Base-by-base conservation (phyloP, 2,797 vertebrate species). In the Syngnathus rostellatus region DNA sequence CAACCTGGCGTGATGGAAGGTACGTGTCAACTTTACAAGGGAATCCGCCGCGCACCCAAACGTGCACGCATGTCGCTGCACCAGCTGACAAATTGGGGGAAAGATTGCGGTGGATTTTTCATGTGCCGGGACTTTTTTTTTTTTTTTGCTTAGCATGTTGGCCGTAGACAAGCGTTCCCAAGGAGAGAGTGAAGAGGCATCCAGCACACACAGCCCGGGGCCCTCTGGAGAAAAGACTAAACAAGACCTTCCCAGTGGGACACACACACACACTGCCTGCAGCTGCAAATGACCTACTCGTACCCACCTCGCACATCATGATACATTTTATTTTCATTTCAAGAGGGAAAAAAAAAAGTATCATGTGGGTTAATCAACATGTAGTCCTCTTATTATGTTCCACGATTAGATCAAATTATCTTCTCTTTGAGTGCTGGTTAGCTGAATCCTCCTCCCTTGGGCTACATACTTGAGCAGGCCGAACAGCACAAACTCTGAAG, bases 181-280 rank as follows among this genome's bases (percentile, higher is more conserved):
- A 86, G 71, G 81, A 84, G 91, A 92, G 87, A 90, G 87, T 84
- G 86, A 82, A 85, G 85, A 89, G 91, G 89, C 92, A 93, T 94
- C 90, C 87, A 93, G 90, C 89, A 88, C 48, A 89, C 81, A 91
- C 65, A 82, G 93, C 93, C 92, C 89, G 83, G 86, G 92, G 94
- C 91, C 87, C 82, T 87, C 86, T 92, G 88, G 82, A 88, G 92
- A 84, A 91, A 88, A 93, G 94, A 92, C 92, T 92, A 94, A 94
- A 95, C 91, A 95, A 94, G 90, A 84, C 85, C 83, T 88, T 93
- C 90, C 91, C 91, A 85, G 76, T 86, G 92, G 92, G 91, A 93
- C 81, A 82, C 75, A 68, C n/a, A n/a, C 85, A 87, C 76, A 88
- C 80, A 93, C 86, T 43, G 92, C 93, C 93, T 89, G 85, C 82